Base-by-base conservation (phyloP, 2,888 invertebrate species). In the Mythimna ferrago region DNA sequence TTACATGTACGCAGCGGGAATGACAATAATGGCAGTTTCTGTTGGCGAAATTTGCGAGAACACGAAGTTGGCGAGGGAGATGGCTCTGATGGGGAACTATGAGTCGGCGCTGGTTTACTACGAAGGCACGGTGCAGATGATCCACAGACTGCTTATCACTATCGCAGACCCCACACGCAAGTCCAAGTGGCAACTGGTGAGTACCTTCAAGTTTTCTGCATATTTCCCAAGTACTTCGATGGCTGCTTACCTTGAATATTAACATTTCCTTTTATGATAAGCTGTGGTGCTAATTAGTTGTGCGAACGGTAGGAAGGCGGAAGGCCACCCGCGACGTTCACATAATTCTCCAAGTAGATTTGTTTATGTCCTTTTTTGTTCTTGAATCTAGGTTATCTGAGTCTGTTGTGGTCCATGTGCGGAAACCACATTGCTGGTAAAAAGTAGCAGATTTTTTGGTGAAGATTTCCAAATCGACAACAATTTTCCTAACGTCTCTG, bases 71-170 rank as follows among this genome's bases (percentile, higher is more conserved):
- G 99, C 99, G 73, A 97, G 99, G 90, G 99, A 99, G 97, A 98
- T 98, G 98, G 98, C 99, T 79, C 96, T 99, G 89, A 98, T 98
- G 92, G 99, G 99, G 35, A 99, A 99, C 94, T 99, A 99, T 92
- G 99, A 99, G 91, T 98, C 98, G 81, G 98, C 99, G 38, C 97
- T 98, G 84, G 98, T 99, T 74, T 99, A 99, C 94, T 99, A 99
- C 92, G 98, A 99, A 93, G 98, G 99, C 68, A 98, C 98, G 14
- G 97, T 99, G 74, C 98, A 99, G 93, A 98, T 99, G 97, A 98
- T 99, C 87, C 98, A 98, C 88, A 97, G 98, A 88, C 97, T 99
- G 76, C 97, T 99, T 61, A 97, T 97, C 48, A 98, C 98, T 68
- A 98, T 98, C 79, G 97, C 97, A 19, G 99, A 99, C 93, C 97